These are phyloP conservation scores for Macropis europaea DNA, from an alignment of 2,888 invertebrate species.

Conservation along the genomic window DNA sequence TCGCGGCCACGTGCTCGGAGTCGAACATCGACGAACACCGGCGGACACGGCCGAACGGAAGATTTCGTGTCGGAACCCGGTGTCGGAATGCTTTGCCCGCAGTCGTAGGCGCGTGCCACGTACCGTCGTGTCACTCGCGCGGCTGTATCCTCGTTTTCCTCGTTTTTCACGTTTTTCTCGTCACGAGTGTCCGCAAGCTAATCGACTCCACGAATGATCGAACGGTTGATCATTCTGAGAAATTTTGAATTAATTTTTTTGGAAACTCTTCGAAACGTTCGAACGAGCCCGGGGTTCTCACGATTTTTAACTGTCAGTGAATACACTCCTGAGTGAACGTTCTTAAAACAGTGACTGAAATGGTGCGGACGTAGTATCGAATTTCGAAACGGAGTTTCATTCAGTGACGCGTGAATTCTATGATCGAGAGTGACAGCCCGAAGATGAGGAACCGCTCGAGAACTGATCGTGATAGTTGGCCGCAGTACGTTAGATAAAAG, in stretches of 20 bases:
- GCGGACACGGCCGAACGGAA: conserved; percentile 61
- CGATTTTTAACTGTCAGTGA: not conserved
- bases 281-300: too few relatives aligned
- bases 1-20: conserved; percentile 68
- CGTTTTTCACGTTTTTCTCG: conserved; percentile 2
- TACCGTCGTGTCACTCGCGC: conserved; percentile 35
- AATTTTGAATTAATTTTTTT: too few relatives aligned
- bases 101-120: conserved; percentile 75
- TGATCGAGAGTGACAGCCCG: not conserved
- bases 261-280: too few relatives aligned
- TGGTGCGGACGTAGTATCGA: not conserved
- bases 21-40: conserved; percentile 54
- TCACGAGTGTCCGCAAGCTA: not conserved
- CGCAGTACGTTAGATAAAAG: conserved; percentile 16
- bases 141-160: not conserved
- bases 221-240: too few relatives aligned
- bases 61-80: conserved; percentile 67
- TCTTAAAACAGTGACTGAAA: not conserved
- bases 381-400: not conserved
- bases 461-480: not conserved
- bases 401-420: not conserved
- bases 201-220: too few relatives aligned
- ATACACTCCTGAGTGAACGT: not conserved
- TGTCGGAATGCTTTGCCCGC: conserved; percentile 73
- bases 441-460: conserved; percentile 10